These are phyloP conservation scores for Philaenus spumarius DNA, from an alignment of 1,140 invertebrate genomes.

Conservation along the genomic window DNA sequence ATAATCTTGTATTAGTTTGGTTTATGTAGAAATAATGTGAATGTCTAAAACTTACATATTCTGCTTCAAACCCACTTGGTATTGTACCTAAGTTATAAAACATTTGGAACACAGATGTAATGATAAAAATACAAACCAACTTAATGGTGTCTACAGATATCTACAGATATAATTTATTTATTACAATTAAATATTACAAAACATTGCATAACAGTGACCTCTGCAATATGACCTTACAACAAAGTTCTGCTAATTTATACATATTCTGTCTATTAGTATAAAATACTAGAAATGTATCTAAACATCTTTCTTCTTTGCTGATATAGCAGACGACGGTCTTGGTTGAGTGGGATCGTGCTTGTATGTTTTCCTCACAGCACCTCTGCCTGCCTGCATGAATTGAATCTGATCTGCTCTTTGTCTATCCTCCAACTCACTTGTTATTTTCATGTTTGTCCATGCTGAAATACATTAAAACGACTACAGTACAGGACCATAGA, in stretches of 20 bases:
- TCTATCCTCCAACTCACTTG: conserved; percentile 67
- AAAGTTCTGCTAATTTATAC: no score
- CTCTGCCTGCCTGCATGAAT: conserved; percentile 76
- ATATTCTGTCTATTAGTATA: not conserved
- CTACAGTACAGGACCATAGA: not conserved
- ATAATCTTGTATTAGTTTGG: no score
- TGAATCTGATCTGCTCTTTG: conserved; percentile 64
- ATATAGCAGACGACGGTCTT: not conserved
- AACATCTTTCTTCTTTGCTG: not conserved
- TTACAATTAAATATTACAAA: no score
- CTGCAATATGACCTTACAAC: no score
- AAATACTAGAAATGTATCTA: not conserved
- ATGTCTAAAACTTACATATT: no score
- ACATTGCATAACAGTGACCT: no score
- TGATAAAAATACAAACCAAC: not conserved
- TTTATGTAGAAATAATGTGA: no score
- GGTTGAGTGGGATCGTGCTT: conserved; percentile 71
- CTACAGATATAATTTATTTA: no score
- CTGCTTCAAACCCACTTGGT: no score
- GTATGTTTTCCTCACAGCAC: conserved; percentile 79
- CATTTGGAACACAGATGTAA: not conserved
- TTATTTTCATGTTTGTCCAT: conserved; percentile 76
- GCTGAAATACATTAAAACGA: conserved; percentile 48
- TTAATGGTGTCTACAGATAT: no score
- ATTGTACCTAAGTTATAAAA: not conserved